Base-by-base conservation (phyloP, 2,113 vertebrate genomes). In the Chloropsis hardwickii region DNA sequence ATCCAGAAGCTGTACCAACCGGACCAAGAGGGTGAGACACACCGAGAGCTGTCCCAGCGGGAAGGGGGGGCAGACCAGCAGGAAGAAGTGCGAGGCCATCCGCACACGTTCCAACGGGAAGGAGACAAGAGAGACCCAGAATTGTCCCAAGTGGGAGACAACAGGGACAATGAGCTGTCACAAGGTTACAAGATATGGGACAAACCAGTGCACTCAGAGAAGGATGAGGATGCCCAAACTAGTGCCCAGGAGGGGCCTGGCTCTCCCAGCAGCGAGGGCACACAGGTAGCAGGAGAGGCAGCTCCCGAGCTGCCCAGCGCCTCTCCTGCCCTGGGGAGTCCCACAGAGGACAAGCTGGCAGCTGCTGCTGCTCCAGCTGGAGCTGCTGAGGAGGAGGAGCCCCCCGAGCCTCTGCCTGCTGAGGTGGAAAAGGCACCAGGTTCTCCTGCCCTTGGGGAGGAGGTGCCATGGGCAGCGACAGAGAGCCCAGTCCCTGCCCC, bases 331-430 rank as follows among this genome's bases (percentile, higher is more conserved):
- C 24, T 1, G 2, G 24, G 5, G 9, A 69, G 64, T 7, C 11
- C 29, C 42, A 47, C 0, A 1, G 42, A 47, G 11, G 42, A 33
- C 0, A 8, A 57, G 35, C 64, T 8, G 42, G 42, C 22, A 48
- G 64, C 22, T 1, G 4, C 58, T 22, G 47, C 48, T 54, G 14
- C 27, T 60, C 14, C 2, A 1, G 53, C 1, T 1, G 53, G 13
- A 58, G 28, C 23, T n/a, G 53, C 29, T 50, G 53, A 50, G 14
- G 29, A 65, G 25, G 33, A 69, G 31, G 15, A 69, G 11, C 18
- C 44, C 18, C 28, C 6, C 0, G 0, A 64, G 37, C 37, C 47
- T 42, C 31, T 35, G 24, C 8, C 25, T 14, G 6, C 24, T 0
- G 0, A 29, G 29, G 11, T 42, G 29, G 79, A 60, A 50, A n/a